These are phyloP conservation scores for Borostomias antarcticus DNA, from an alignment of 2,797 vertebrate genomes.

Conservation along the genomic window DNA sequence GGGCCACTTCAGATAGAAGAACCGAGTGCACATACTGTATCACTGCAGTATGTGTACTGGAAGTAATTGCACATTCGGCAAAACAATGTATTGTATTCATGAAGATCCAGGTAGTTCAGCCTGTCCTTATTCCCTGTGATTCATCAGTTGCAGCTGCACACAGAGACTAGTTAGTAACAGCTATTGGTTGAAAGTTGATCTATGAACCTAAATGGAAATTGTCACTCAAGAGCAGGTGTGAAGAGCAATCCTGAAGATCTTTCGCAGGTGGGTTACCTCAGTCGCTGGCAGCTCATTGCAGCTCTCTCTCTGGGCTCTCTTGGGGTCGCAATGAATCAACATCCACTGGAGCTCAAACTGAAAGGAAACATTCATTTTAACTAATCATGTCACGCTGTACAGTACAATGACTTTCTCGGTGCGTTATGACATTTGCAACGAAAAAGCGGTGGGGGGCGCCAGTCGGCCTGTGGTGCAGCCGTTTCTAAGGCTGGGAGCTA, in stretches of 20 bases:
- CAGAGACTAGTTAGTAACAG: conserved; percentile 10
- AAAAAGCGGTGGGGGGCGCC: neutral
- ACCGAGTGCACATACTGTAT: conserved; percentile 20
- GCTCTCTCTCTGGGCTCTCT: conserved; percentile 82
- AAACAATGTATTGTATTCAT: conserved; percentile 34
- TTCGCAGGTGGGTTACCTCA: conserved; percentile 67
- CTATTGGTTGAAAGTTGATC: conserved; percentile 11
- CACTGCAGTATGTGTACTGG: neutral
- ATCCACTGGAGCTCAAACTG: conserved; percentile 87
- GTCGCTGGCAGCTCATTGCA: conserved; percentile 79
- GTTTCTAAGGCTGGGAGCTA: conserved; percentile 24
- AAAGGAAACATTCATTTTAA: conserved; percentile 16
- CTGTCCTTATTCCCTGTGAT: conserved; percentile 16
- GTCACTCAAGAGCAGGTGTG: neutral
- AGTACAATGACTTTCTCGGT: neutral
- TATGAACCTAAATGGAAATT: conserved; percentile 38
- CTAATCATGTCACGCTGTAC: neutral
- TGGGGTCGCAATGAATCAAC: conserved; percentile 85
- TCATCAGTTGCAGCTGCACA: conserved; percentile 9
- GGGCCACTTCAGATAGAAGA: conserved; percentile 14
- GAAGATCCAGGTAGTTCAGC: conserved; percentile 29
- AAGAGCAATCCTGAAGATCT: too few species aligned
- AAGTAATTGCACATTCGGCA: conserved; percentile 23
- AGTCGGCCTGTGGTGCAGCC: neutral
- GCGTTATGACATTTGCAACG: neutral